These are phyloP conservation scores for Yponomeuta sedellus DNA, from an alignment of 2,888 invertebrate species.

Conservation along the genomic window DNA sequence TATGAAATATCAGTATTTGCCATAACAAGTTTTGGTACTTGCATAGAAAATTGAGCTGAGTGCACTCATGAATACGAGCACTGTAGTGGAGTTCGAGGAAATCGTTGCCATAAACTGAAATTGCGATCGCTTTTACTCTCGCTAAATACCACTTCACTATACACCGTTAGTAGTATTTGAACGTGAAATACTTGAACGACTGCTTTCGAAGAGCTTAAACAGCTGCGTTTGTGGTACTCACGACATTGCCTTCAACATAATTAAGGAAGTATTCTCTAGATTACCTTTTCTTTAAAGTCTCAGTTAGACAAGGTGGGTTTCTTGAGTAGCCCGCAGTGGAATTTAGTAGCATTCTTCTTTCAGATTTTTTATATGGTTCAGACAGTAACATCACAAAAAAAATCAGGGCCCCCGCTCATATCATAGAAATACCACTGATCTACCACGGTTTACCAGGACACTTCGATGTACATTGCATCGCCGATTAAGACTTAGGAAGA, in stretches of 20 bases:
- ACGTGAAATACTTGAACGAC: background rate
- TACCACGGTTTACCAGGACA: too few species aligned
- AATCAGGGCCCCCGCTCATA: too few species aligned
- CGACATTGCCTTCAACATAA: background rate
- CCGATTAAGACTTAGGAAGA: too few species aligned
- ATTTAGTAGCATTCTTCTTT: too few species aligned
- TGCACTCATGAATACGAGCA: conserved; percentile 11
- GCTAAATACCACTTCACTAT: conserved; percentile 13
- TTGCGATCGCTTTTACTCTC: conserved; percentile 22
- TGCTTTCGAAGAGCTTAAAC: conserved; percentile 4
- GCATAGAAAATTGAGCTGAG: conserved; percentile 11
- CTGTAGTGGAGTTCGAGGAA: conserved; percentile 17
- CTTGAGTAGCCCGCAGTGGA: too few species aligned
- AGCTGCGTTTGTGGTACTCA: background rate
- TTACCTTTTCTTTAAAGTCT: background rate
- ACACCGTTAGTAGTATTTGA: conserved; percentile 4
- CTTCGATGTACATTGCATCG: too few species aligned
- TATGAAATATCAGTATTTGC: background rate
- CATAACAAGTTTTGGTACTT: background rate
- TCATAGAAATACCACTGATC: too few species aligned
- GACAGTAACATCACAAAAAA: too few species aligned
- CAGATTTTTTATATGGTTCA: too few species aligned
- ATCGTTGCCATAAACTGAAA: conserved; percentile 28
- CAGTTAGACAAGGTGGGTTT: too few species aligned
- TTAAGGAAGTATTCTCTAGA: background rate